Conservation (phyloP, 2,797 vertebrate genomes). For the Pelodytes ibericus region DNA sequence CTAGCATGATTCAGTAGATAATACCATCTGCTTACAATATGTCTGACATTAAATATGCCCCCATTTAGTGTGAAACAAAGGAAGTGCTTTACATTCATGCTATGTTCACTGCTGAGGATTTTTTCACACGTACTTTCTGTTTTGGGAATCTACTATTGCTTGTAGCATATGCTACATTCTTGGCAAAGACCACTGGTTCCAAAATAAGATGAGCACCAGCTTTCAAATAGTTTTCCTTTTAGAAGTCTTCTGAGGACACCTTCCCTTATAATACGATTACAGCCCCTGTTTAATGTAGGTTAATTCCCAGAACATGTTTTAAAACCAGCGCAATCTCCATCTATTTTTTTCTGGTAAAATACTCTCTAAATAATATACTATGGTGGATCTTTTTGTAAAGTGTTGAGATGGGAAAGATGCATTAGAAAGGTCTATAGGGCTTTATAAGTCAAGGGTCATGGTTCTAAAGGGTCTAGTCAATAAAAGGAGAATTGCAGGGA, state of each 20-base stretch:
- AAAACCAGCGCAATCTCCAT: too few relatives aligned
- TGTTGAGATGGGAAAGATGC: too few relatives aligned
- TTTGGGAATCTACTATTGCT: conserved; percentile 36
- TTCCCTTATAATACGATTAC: not conserved
- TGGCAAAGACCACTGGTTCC: conserved; percentile 16
- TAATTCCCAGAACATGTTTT: too few relatives aligned
- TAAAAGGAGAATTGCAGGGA: too few relatives aligned
- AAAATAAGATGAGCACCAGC: conserved; percentile 28
- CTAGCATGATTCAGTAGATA: conserved; percentile 6
- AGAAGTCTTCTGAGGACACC: conserved; percentile 31
- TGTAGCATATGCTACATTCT: conserved; percentile 29
- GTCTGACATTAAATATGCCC: conserved; percentile 16
- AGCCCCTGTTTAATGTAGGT: too few relatives aligned
- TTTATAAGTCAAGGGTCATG: too few relatives aligned
- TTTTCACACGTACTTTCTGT: conserved; percentile 24
- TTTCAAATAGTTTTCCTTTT: conserved; percentile 22
- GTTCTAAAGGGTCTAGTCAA: too few relatives aligned
- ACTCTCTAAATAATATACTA: too few relatives aligned
- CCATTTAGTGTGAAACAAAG: not conserved
- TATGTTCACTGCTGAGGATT: not conserved
- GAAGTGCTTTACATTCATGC: conserved; percentile 1
- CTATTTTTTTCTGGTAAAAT: too few relatives aligned
- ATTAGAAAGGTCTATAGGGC: too few relatives aligned
- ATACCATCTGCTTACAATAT: not conserved
- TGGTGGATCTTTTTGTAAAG: too few relatives aligned